Evolutionary conservation across 2,888 invertebrate species (phyloP).

Genomic region (Phragmatobia fuliginosa): DNA sequence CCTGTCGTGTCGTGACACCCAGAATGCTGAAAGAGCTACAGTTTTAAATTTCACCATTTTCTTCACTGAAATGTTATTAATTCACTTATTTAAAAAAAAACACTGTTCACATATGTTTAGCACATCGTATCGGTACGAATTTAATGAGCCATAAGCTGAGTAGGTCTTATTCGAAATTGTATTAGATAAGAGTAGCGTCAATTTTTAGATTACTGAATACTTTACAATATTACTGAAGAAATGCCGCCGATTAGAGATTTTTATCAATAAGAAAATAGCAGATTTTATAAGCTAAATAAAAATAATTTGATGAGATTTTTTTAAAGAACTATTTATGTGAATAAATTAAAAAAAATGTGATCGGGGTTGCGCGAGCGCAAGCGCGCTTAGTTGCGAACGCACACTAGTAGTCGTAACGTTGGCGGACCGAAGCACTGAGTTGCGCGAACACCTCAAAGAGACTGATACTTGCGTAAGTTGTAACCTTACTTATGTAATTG

Average conservation of each 20-base stretch:
- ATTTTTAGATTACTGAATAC: slow-evolving; percentile 43
- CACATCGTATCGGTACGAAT: background rate
- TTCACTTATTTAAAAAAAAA: slow-evolving; percentile 8
- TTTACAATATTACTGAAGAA: slow-evolving; percentile 51
- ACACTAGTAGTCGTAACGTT: slow-evolving; percentile 36
- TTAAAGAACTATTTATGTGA: background rate
- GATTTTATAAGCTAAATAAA: no score
- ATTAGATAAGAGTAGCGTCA: slow-evolving; percentile 27
- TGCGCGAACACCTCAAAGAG: slow-evolving; percentile 35
- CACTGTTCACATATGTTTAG: background rate
- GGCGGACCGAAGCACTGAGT: slow-evolving; percentile 38
- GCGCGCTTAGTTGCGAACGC: slow-evolving; percentile 36
- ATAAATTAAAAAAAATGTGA: slow-evolving; percentile 20
- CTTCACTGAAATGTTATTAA: slow-evolving; percentile 36
- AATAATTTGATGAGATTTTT: no score
- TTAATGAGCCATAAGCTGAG: background rate
- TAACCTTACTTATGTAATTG: slow-evolving; percentile 75
- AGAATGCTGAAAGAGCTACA: slow-evolving; percentile 67
- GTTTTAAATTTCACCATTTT: slow-evolving; percentile 79
- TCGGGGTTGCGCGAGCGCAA: slow-evolving; percentile 44
- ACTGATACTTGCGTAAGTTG: slow-evolving; percentile 71
- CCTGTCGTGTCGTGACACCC: slow-evolving; percentile 74
- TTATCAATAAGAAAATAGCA: slow-evolving; percentile 67
- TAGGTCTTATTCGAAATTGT: slow-evolving; percentile 11
- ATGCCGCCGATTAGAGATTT: slow-evolving; percentile 38